Evolutionary conservation across 2,797 vertebrate species (phyloP).

Genomic region (Microhierax caerulescens): DNA sequence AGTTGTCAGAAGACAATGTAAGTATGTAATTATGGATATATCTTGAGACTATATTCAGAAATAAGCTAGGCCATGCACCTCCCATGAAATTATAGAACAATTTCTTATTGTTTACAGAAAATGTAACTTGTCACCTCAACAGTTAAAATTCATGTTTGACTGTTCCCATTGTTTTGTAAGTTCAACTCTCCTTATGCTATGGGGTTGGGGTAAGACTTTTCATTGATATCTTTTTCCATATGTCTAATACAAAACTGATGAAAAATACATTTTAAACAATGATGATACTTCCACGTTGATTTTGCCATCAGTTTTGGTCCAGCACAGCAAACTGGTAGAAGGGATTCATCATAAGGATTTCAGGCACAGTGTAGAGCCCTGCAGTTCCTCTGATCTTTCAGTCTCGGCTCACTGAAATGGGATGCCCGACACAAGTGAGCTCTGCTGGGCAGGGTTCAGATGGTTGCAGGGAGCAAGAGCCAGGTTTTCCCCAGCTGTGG

Average conservation of each 20-base stretch:
- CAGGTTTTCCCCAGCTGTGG: not conserved
- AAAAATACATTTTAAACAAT: not conserved
- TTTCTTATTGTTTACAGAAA: not conserved
- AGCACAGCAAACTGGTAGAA: not conserved
- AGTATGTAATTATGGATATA: slow-evolving; percentile 66
- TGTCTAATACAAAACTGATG: not conserved
- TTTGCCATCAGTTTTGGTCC: not conserved
- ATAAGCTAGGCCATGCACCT: not conserved
- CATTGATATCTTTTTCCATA: not conserved
- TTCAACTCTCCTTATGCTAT: not conserved
- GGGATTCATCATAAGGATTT: not conserved
- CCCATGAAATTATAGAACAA: not conserved
- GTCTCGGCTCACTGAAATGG: not conserved
- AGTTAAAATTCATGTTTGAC: not conserved
- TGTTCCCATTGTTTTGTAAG: not conserved
- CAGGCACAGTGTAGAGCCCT: not conserved
- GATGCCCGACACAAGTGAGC: not conserved
- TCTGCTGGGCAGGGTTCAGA: not conserved
- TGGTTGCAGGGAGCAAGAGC: not conserved
- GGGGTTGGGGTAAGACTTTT: not conserved
- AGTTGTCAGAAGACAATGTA: slow-evolving; percentile 94
- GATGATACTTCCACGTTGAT: not conserved
- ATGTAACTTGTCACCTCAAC: not conserved
- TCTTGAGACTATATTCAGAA: not conserved
- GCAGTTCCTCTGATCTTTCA: not conserved